A percentile compares a stretch with the other conserved stretches of the same genome.
Conservation (phyloP, 2,113 vertebrate genomes). For the Antennarius striatus region DNA sequence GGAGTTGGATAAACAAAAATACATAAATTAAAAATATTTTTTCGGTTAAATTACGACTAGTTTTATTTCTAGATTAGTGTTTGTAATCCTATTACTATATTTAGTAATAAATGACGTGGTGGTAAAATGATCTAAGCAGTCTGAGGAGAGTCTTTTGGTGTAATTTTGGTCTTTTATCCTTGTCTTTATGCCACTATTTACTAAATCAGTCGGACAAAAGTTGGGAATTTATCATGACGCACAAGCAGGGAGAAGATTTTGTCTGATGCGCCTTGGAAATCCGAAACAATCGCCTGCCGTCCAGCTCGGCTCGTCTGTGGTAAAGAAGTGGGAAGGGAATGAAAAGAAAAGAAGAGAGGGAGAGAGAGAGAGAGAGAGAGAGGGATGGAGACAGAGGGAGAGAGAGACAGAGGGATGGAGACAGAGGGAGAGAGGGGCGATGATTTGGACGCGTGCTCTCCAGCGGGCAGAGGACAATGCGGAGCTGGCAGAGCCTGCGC, state of each 20-base stretch:
- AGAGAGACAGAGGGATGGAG: constrained; percentile 39
- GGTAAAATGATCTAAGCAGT: no score
- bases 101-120: no score
- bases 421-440: constrained; percentile 42
- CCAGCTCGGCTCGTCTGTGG: constrained; percentile 53
- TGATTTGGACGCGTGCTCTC: constrained; percentile 63
- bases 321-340: constrained; percentile 51
- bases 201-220: no score
- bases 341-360: constrained; percentile 15
- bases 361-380: constrained; percentile 9
- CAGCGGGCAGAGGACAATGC: constrained; percentile 79
- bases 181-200: no score
- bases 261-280: constrained; percentile 52
- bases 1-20: no score
- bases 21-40: no score
- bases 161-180: no score
- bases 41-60: no score
- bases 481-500: constrained; percentile 73
- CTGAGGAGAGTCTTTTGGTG: no score
- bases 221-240: no score
- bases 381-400: constrained; percentile 26
- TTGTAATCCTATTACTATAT: no score
- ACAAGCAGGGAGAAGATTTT: background rate
- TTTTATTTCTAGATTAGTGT: no score
- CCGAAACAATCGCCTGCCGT: constrained; percentile 52